phyloP scores from a whole-genome alignment of 2,113 vertebrate genomes.

The Callipepla squamata region DNA sequence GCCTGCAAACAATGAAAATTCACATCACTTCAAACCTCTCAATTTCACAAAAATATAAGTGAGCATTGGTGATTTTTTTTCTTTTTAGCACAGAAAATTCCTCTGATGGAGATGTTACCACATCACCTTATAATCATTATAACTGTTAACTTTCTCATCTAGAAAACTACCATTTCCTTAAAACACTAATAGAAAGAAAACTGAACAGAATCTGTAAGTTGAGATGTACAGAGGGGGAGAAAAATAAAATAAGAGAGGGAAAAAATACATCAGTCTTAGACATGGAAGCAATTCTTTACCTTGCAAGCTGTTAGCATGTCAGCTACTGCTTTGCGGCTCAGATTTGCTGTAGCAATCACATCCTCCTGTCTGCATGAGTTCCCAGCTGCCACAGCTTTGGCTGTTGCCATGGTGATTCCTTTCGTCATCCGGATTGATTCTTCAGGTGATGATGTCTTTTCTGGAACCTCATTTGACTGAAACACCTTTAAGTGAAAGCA shows the following conservation, averaged over 20 bases:
- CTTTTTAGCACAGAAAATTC: neutral
- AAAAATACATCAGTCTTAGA: neutral
- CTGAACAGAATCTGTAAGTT: neutral
- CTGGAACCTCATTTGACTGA: constrained; percentile 90
- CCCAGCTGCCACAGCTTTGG: constrained; percentile 97
- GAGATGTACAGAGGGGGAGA: neutral
- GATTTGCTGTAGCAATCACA: constrained; percentile 95
- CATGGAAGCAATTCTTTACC: constrained; percentile 67
- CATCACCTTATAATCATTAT: neutral
- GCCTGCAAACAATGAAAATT: neutral
- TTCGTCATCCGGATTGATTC: constrained; percentile 98
- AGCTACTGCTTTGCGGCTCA: constrained; percentile 95
- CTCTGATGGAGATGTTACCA: rapidly evolving
- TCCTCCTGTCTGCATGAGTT: constrained; percentile 97
- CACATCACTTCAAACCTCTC: neutral
- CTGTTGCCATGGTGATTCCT: constrained; percentile 96
- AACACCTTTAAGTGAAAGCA: constrained; percentile 85
- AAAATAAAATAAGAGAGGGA: neutral
- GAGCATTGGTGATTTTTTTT: neutral
- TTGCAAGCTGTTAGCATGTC: constrained; percentile 95
- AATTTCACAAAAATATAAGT: neutral
- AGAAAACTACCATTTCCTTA: neutral
- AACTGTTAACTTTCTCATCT: neutral
- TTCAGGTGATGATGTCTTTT: constrained; percentile 91
- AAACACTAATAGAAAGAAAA: neutral